Conservation (phyloP, 2,888 invertebrate genomes). For the Cecidostiba fungosa region DNA sequence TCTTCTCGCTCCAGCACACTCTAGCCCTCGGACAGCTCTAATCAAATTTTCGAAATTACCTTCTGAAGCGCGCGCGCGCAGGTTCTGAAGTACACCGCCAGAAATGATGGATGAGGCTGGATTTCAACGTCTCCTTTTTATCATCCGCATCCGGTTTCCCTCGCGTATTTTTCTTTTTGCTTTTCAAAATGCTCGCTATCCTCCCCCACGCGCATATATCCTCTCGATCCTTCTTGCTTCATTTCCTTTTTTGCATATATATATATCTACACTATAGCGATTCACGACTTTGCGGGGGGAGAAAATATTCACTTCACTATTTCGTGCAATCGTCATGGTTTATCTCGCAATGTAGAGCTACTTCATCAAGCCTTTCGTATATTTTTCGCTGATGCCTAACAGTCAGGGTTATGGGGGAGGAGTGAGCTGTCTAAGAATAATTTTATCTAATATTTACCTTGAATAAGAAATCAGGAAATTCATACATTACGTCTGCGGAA, state of each 20-base stretch:
- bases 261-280: neutral
- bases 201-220: neutral
- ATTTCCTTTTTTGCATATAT: neutral
- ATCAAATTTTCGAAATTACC: conserved; percentile 59
- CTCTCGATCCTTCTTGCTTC: neutral
- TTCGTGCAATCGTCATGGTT: conserved; percentile 15
- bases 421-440: conserved; percentile 44
- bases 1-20: neutral
- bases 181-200: neutral
- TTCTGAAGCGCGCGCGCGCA: neutral
- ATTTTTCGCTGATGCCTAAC: too few species aligned
- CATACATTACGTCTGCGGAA: conserved; percentile 64
- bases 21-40: conserved; percentile 42
- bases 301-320: conserved; percentile 12
- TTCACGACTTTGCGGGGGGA: neutral
- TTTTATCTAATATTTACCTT: conserved; percentile 34
- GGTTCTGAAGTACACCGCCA: neutral
- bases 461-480: conserved; percentile 40
- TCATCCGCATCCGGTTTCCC: neutral
- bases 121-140: conserved; percentile 46
- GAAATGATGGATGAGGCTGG: conserved; percentile 56
- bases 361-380: too few species aligned
- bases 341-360: too few species aligned
- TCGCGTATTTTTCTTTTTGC: conserved; percentile 11
- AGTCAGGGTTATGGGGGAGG: neutral